Base-by-base conservation (phyloP, 2,888 invertebrate genomes). In the Hirtodrosophila trivittata region DNA sequence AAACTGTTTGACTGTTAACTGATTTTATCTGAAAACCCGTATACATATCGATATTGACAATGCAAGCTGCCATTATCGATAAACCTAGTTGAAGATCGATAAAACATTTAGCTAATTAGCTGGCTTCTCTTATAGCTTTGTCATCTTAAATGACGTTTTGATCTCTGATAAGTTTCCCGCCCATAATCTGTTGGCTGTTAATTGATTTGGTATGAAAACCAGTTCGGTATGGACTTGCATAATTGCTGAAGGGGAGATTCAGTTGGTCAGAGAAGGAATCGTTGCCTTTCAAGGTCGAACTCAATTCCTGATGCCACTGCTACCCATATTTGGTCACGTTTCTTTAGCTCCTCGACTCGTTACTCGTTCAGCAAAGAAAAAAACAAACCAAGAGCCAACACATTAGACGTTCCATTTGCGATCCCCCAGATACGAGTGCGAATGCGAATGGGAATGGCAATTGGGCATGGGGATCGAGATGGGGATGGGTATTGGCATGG, bases 271-370 rank as follows among this genome's bases (percentile, higher is more conserved):
- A 26, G 10, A 13, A 14, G 32, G 30, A 62, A 45, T 25, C 12
- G 33, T 14, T 59, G 50, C 58, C 59, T 35, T 18, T 50, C 49
- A 74, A 70, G 69, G 64, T 41, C 70, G 13, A 42, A 64, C 32
- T 35, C 18, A 55, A 73, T 69, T 69, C 69, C 68, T 21, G 72
- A 28, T 46, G 60, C 45, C 10, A 10, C 37, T 32, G 46, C 54
- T 51, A 58, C 63, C 80, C 80, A 74, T 81, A 81, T 81, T 81
- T 81, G 80, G 80, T 81, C 80, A 77, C 86, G 80, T 74, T 74
- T 80, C 77, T 68, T 21, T 41, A 10, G 14, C 10, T 33, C 16
- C 45, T 21, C 18, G 2, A 21, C 18, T 21, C 47, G 6, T 35
- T 9, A 41, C 30, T 18, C 21, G 16, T 21, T 21, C 18, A 21